phyloP scores from a whole-genome alignment of 2,888 invertebrate species.

The Aradus depressus region DNA sequence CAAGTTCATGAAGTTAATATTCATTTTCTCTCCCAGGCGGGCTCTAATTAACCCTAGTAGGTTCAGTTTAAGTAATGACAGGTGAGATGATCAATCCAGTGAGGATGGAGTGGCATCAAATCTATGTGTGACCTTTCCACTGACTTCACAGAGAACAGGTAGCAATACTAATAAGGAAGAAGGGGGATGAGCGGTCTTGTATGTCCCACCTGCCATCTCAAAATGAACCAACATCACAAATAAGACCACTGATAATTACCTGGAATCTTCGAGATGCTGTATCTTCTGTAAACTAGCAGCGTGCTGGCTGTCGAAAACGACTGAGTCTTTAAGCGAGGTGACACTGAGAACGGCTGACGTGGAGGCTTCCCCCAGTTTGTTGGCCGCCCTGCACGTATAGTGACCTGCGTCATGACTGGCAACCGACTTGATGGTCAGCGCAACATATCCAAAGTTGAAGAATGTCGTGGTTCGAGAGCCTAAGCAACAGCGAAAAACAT shows the following conservation, averaged over 20 bases:
- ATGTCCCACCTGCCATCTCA: background rate
- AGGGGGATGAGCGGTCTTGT: background rate
- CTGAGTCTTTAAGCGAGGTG: conserved; percentile 71
- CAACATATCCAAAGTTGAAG: conserved; percentile 91
- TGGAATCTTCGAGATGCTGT: conserved; percentile 69
- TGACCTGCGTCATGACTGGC: conserved; percentile 80
- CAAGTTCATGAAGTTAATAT: too few species aligned
- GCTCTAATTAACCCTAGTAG: too few species aligned
- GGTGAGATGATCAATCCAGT: too few species aligned
- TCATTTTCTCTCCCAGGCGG: too few species aligned
- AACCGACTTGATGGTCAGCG: conserved; percentile 83
- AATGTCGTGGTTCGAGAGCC: conserved; percentile 73
- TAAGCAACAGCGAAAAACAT: conserved; percentile 29
- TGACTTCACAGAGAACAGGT: too few species aligned
- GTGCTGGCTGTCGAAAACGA: conserved; percentile 81
- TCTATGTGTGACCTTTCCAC: too few species aligned
- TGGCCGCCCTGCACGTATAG: conserved; percentile 80
- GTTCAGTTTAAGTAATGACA: too few species aligned
- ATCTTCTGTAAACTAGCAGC: conserved; percentile 86
- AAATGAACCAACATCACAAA: background rate
- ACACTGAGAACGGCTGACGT: conserved; percentile 74
- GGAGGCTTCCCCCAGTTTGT: conserved; percentile 72
- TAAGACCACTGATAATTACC: conserved; percentile 28
- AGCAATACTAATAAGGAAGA: too few species aligned
- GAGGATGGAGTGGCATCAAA: too few species aligned